Conservation (phyloP, 1,140 invertebrate species). For the Adoxophyes honmai region DNA sequence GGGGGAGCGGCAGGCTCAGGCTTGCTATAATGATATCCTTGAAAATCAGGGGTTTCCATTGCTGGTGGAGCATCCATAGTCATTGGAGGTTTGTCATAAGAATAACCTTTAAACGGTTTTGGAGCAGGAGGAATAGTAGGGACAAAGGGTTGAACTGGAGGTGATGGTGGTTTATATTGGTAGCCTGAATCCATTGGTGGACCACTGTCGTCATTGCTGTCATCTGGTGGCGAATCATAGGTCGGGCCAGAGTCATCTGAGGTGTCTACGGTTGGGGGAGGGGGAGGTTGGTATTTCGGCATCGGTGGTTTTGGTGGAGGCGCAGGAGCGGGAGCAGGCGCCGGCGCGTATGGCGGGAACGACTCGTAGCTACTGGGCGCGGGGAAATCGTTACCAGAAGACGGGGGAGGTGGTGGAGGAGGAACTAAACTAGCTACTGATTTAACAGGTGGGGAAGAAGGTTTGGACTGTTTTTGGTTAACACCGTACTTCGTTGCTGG, state of each 20-base stretch:
- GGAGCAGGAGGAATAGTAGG: conserved; percentile 46
- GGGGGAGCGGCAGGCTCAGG: conserved; percentile 31
- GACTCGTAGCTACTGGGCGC: conserved; percentile 55
- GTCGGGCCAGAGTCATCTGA: conserved; percentile 6
- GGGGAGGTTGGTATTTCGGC: conserved; percentile 22
- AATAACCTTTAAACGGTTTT: conserved; percentile 50
- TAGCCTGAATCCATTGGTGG: conserved; percentile 44
- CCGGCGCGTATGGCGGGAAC: conserved; percentile 53
- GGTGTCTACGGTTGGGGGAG: neutral
- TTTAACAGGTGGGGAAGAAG: conserved; percentile 28
- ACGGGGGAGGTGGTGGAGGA: conserved; percentile 57
- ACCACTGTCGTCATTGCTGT: conserved; percentile 24
- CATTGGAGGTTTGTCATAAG: conserved; percentile 53
- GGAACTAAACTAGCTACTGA: conserved; percentile 50
- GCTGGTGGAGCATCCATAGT: conserved; percentile 26
- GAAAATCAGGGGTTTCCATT: conserved; percentile 35
- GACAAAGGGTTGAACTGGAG: conserved; percentile 36
- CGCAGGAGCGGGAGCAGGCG: conserved; percentile 23
- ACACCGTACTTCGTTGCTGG: conserved; percentile 38
- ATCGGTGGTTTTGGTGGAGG: conserved; percentile 23
- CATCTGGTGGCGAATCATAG: conserved; percentile 21
- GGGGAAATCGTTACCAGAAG: conserved; percentile 48
- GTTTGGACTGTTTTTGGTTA: conserved; percentile 52
- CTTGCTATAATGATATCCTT: conserved; percentile 57
- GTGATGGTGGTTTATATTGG: conserved; percentile 49